phyloP scores from a whole-genome alignment of 2,797 vertebrate species.

The Labroides dimidiatus region DNA sequence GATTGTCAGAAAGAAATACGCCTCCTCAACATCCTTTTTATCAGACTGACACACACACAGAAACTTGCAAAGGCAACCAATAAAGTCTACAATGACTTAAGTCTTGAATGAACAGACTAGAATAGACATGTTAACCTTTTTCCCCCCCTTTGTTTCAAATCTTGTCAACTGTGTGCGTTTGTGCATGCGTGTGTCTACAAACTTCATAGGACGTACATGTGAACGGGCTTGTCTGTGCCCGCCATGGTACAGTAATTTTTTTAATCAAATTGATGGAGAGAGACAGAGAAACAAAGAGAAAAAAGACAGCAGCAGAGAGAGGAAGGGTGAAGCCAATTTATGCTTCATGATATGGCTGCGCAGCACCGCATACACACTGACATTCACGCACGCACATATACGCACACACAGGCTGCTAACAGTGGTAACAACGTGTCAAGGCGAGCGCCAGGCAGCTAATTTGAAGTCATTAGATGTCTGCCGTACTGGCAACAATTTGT shows the following conservation, averaged over 20 bases:
- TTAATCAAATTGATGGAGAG: conserved; percentile 95
- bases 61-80: conserved; percentile 26
- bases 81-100: conserved; percentile 30
- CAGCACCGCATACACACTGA: conserved; percentile 79
- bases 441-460: conserved; percentile 96
- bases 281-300: conserved; percentile 73
- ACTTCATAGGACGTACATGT: conserved; percentile 79
- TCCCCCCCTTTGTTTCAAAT: conserved; percentile 58
- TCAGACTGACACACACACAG: conserved; percentile 48
- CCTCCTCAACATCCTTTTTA: conserved; percentile 68
- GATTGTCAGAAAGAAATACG: conserved; percentile 75
- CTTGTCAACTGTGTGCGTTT: conserved; percentile 33
- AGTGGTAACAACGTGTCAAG: conserved; percentile 99
- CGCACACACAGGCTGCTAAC: conserved; percentile 85
- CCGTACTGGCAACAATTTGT: conserved; percentile 98
- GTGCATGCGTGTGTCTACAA: conserved; percentile 50
- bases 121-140: conserved; percentile 68
- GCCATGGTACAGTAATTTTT: conserved; percentile 98
- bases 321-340: conserved; percentile 97
- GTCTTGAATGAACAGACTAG: conserved; percentile 43
- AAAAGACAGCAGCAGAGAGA: conserved; percentile 70
- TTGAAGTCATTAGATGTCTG: conserved; percentile 99
- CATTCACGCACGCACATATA: conserved; percentile 1
- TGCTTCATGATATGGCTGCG: conserved; percentile 95
- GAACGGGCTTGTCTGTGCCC: conserved; percentile 88